phyloP scores from a whole-genome alignment of 2,888 invertebrate species.

The Diaphora mendica region DNA sequence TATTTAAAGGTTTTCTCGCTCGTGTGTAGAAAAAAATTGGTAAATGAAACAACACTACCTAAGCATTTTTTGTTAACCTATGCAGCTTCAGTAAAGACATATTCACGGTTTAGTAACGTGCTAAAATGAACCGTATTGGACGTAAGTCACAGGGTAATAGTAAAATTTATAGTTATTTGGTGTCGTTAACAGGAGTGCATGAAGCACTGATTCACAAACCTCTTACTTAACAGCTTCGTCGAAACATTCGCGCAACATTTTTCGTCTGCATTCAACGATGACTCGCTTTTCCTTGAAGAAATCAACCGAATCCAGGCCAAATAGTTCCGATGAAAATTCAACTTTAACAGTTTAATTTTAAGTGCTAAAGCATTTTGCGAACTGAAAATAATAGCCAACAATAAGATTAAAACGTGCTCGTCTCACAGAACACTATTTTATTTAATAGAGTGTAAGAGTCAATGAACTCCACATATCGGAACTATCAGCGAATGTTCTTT shows the following conservation, averaged over 20 bases:
- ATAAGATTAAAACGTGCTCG: slow-evolving; percentile 68
- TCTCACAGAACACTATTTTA: slow-evolving; percentile 70
- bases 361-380: slow-evolving; percentile 48
- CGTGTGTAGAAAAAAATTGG: too few species aligned
- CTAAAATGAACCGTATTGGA: neutral
- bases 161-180: neutral
- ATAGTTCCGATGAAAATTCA: slow-evolving; percentile 50
- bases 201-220: slow-evolving; percentile 16
- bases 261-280: slow-evolving; percentile 60
- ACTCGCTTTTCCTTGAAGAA: slow-evolving; percentile 70
- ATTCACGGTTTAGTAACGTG: neutral
- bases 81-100: neutral
- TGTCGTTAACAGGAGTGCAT: slow-evolving; percentile 1
- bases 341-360: slow-evolving; percentile 53
- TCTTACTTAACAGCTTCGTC: slow-evolving; percentile 44
- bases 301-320: slow-evolving; percentile 74
- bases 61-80: neutral
- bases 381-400: slow-evolving; percentile 52
- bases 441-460: slow-evolving; percentile 69
- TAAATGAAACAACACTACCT: neutral
- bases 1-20: too few species aligned
- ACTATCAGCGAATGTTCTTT: slow-evolving; percentile 62
- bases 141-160: neutral
- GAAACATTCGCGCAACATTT: slow-evolving; percentile 53
- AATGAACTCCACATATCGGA: slow-evolving; percentile 63